These are phyloP conservation scores for Strix occidentalis DNA, from an alignment of 2,797 vertebrate genomes.

Conservation along the genomic window DNA sequence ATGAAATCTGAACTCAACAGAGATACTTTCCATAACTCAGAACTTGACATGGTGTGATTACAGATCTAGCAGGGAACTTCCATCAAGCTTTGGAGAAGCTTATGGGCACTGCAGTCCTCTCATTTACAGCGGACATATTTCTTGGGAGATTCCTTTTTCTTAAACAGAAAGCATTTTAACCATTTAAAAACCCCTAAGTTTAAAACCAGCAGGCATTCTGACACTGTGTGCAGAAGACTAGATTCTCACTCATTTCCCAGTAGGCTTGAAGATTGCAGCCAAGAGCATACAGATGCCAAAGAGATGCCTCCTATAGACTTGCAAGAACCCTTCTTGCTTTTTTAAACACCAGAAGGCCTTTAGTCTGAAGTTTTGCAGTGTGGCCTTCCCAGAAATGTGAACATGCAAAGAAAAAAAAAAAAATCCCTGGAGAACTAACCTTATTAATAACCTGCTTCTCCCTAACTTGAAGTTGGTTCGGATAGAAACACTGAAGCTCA, in stretches of 20 bases:
- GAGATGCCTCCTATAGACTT: conserved; percentile 39
- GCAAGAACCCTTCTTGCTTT: conserved; percentile 30
- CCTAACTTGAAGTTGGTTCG: background rate
- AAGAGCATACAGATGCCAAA: background rate
- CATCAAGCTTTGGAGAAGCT: background rate
- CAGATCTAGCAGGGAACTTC: background rate
- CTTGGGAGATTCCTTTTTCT: background rate
- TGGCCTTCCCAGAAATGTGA: conserved; percentile 49
- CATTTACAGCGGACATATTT: background rate
- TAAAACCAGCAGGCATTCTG: background rate
- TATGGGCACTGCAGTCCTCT: background rate
- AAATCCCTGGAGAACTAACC: conserved; percentile 24
- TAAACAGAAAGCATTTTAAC: background rate
- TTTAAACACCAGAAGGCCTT: conserved; percentile 39
- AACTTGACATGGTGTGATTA: background rate
- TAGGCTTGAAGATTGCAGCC: background rate
- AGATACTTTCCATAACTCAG: background rate
- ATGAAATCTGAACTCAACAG: conserved; percentile 15
- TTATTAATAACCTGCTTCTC: background rate
- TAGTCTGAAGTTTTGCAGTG: background rate
- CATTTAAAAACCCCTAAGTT: background rate
- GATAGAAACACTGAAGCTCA: background rate
- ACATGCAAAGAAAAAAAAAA: background rate
- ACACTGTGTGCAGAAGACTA: background rate
- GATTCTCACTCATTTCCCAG: background rate